Base-by-base conservation (phyloP, 2,113 vertebrate species). In the Noturus placidus region DNA sequence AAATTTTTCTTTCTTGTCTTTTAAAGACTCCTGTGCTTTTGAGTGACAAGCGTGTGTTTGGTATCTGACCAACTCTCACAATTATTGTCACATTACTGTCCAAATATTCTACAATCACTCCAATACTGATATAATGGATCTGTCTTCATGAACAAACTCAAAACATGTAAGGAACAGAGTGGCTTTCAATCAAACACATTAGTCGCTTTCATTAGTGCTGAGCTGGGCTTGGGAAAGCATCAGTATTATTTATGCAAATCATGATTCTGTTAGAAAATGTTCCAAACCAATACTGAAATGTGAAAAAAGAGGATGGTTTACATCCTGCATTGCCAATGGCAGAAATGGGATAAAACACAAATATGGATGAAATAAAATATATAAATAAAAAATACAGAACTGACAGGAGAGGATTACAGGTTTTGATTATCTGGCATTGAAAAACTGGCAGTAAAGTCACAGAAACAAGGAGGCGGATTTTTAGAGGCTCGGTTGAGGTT, bases 341-440 rank as follows among this genome's bases (percentile, higher is more conserved):
- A 63, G 83, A 79, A 74, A 70, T 35, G 19, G 59, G 80, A 61
- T 82, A 83, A 86, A 89, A 89, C 76, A 85, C 82, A 77, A 87
- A 46, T 50, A 30, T 74, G 82, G 54, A 79, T 85, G 76, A 82
- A 88, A 79, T 52, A 59, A 79, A 79, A 86, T 70, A 72, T 77
- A 84, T 10, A 10, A 10, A 78, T 54, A 61, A 83, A 85, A 69
- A 87, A 82, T 42, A 74, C 56, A 9, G 56, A 72, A 30, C 76
- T 69, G 89, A 85, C 86, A 84, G 83, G 52, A 87, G 20, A 78
- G 11, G 72, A 89, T 86, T 79, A 74, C 69, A 76, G 20, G 72
- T 72, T 87, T 85, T 90, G 87, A 90, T 67, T 80, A 69, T 84
- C 56, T 52, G 63, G 35, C 56, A 78, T 78, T 86, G 76, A 81